These are phyloP conservation scores for Labeo calbasu DNA, from an alignment of 2,797 vertebrate species.

Conservation along the genomic window DNA sequence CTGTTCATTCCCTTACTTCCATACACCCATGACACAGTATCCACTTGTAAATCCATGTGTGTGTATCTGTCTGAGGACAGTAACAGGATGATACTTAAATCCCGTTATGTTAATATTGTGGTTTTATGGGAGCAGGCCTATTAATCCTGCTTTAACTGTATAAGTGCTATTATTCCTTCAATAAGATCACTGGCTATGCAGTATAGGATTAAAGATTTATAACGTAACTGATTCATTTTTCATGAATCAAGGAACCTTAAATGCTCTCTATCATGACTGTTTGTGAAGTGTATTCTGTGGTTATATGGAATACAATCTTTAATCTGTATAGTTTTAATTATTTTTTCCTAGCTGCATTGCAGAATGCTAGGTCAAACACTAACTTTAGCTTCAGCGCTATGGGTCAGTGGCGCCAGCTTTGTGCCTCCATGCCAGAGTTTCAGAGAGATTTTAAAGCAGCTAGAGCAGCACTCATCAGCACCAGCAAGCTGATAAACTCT, in stretches of 20 bases:
- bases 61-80: slow-evolving; percentile 64
- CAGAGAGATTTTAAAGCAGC: slow-evolving; percentile 42
- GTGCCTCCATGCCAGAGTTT: slow-evolving; percentile 54
- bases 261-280: slow-evolving; percentile 54
- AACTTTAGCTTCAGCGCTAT: slow-evolving; percentile 42
- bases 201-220: slow-evolving; percentile 85
- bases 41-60: slow-evolving; percentile 64
- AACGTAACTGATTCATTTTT: slow-evolving; percentile 83
- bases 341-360: slow-evolving; percentile 52
- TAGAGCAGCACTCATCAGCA: slow-evolving; percentile 48
- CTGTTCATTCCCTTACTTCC: neutral
- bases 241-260: slow-evolving; percentile 66
- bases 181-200: slow-evolving; percentile 85
- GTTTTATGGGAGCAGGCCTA: slow-evolving; percentile 79
- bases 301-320: slow-evolving; percentile 67
- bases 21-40: slow-evolving; percentile 25
- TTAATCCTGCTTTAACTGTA: slow-evolving; percentile 84
- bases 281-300: slow-evolving; percentile 58
- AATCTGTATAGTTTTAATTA: slow-evolving; percentile 66
- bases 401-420: slow-evolving; percentile 60
- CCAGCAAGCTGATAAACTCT: slow-evolving; percentile 50
- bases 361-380: slow-evolving; percentile 27
- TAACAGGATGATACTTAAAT: slow-evolving; percentile 77
- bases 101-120: slow-evolving; percentile 85
- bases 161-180: slow-evolving; percentile 85